A percentile compares a stretch with the other conserved stretches of the same genome.
These are phyloP conservation scores for Mormyrus iriodes DNA, from an alignment of 2,113 vertebrate genomes.

Conservation along the genomic window DNA sequence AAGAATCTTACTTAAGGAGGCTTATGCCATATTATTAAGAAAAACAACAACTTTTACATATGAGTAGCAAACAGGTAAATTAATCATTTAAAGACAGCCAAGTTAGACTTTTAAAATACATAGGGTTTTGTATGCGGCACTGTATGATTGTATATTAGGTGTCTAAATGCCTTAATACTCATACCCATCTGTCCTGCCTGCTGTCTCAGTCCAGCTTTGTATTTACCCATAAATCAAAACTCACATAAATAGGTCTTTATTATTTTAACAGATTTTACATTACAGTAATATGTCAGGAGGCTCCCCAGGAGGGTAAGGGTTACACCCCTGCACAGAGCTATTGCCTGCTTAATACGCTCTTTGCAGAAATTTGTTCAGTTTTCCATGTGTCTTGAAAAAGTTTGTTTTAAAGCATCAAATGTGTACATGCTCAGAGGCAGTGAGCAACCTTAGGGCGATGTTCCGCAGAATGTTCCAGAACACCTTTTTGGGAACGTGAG, in stretches of 20 bases:
- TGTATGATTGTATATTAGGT: background rate
- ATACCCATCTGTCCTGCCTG: background rate
- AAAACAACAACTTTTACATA: background rate
- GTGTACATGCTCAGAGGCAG: background rate
- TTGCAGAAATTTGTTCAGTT: background rate
- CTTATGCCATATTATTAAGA: background rate
- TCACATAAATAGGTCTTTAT: background rate
- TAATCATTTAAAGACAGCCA: background rate
- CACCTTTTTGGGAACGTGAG: background rate
- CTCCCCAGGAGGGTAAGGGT: background rate
- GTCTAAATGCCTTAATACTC: background rate
- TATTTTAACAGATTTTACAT: background rate
- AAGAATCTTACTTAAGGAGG: background rate
- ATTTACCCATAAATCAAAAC: background rate
- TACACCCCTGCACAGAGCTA: background rate
- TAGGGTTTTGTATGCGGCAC: background rate
- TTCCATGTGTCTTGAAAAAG: background rate
- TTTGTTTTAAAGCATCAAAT: background rate
- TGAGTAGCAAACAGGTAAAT: background rate
- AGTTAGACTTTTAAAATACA: background rate
- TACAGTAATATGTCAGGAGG: background rate
- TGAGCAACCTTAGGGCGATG: background rate
- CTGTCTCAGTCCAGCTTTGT: background rate
- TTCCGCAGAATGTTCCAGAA: slow-evolving; percentile 1
- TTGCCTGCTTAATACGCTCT: background rate